Evolutionary conservation across 2,888 invertebrate species (phyloP).

Genomic region (Agonopterix arenella): DNA sequence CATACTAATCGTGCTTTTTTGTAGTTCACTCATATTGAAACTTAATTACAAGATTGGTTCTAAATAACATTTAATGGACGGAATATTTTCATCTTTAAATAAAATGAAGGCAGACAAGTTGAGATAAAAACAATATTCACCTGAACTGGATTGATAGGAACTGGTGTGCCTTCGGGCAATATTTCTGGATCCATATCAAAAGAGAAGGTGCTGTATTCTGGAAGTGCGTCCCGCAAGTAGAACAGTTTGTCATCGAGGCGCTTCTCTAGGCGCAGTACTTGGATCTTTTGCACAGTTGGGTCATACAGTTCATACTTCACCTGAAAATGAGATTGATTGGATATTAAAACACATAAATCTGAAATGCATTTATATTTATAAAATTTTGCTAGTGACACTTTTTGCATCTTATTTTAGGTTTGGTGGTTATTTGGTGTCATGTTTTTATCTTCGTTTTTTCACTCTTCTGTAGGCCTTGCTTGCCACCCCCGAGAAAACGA

Average conservation of each 20-base stretch:
- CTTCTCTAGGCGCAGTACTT: slow-evolving; percentile 94
- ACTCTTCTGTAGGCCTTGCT: no score
- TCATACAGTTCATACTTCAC: slow-evolving; percentile 92
- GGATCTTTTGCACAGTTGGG: slow-evolving; percentile 92
- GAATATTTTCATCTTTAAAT: not conserved
- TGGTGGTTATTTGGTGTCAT: no score
- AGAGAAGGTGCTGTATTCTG: slow-evolving; percentile 95
- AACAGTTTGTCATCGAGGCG: slow-evolving; percentile 91
- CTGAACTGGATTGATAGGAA: slow-evolving; percentile 87
- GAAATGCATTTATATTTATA: no score
- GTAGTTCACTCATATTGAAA: no score
- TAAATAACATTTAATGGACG: no score
- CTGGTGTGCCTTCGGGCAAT: slow-evolving; percentile 83
- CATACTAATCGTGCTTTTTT: no score
- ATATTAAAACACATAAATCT: no score
- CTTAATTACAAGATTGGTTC: no score
- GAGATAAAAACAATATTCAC: slow-evolving; percentile 36
- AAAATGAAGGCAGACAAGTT: not conserved
- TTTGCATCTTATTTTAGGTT: no score
- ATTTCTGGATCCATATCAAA: slow-evolving; percentile 92
- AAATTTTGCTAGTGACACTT: no score
- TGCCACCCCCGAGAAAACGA: no score
- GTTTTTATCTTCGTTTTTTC: no score
- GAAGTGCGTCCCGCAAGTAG: slow-evolving; percentile 93
- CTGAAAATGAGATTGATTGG: slow-evolving; percentile 22